Evolutionary conservation across 2,113 vertebrate genomes (phyloP), one percentile per base, ranked within the genome.

Genomic region (Phyllopteryx taeniolatus): DNA sequence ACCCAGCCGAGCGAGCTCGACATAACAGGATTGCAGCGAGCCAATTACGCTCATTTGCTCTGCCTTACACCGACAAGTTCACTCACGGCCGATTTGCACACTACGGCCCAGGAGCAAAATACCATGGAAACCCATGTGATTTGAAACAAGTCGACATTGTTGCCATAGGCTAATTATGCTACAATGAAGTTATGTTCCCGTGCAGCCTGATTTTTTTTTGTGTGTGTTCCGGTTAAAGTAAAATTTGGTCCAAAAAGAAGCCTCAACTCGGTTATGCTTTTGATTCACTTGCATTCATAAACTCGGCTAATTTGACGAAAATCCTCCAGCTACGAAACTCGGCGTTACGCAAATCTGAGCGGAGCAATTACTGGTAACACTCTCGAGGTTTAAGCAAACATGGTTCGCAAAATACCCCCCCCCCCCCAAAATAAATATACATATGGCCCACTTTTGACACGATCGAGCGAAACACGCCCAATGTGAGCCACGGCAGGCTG

Each of bases 1-100:
- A 78, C 64, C 67, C 68, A 86, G 49, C 88, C 67, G 75, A 67
- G 85, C 67, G 75, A 67, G 85, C 79, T 81, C 84, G 62, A 80
- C 69, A 88, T 90, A 88, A 91, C 89, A 78, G 84, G 89, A 90
- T 91, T 87, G 81, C 49, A 39, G 66, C 83, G 85, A 92, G 87
- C 87, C 86, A 89, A 87, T 93, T 90, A 90, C 39, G 64, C 75
- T 71, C 53, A 68, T 78, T 86, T 75, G 19, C 62, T 60, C 56
- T 42, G 76, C 60, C 60, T 87, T 90, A 86, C 76, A 82, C 67
- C 31, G 53, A 77, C 67, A 70, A 35, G 80, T 78, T 86, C 68
- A 70, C 39, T 47, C 79, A 67, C 67, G 71, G 56, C 79, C 31
- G 35, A 22, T 56, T 56, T 56, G 9, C 20, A 22, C 20, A 11